Evolutionary conservation across 2,888 invertebrate species (phyloP), one percentile per base, ranked within the genome.

Genomic region (Vandiemenella viatica): DNA sequence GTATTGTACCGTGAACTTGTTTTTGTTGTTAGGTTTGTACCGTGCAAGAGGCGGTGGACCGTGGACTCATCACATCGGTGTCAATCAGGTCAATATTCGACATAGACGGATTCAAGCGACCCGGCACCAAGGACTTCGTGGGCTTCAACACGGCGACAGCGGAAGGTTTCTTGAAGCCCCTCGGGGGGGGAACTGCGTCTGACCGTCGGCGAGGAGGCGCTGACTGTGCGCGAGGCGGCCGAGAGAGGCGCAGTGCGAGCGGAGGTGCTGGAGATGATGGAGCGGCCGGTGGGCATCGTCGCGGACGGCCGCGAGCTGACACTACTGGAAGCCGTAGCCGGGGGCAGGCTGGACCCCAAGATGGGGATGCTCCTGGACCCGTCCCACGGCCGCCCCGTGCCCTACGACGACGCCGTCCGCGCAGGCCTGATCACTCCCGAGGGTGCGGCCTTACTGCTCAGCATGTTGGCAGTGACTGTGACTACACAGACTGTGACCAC

Each of bases 31-130:
- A 76, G 50, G 69, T 79, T 15, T 74, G 87, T 52, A 74, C 80
- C 18, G 77, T 95, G 53, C 76, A 79, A 16, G 91, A 93, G 63
- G 96, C 96, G 0, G 88, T 91, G 15, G 82, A 86, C 61, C 79
- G 84, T 51, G 95, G 95, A 55, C 75, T 90, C 42, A 83, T 96
- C 50, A 84, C 84, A 20, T 89, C 90, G 1, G 83, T 92, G 17
- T 78, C 83, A 5, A 83, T 87, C 63, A 83, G 83, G 65, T 87
- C 88, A 2, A 84, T 93, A 57, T 93, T 93, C 63, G 86, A 91
- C 64, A 88, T 95, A 53, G 90, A 91, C 58, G 92, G 86, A 48
- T 87, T 92, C 62, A 83, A 82, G 62, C 86, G 89, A 65, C 80
- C 84, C 1, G 76, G 80, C 59, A 83, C 83, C 45, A 80, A 79